Percentiles rank a stretch among this genome's conserved stretches.
phyloP scores from a whole-genome alignment of 2,113 vertebrate genomes.

The Callocephalon fimbriatum region DNA sequence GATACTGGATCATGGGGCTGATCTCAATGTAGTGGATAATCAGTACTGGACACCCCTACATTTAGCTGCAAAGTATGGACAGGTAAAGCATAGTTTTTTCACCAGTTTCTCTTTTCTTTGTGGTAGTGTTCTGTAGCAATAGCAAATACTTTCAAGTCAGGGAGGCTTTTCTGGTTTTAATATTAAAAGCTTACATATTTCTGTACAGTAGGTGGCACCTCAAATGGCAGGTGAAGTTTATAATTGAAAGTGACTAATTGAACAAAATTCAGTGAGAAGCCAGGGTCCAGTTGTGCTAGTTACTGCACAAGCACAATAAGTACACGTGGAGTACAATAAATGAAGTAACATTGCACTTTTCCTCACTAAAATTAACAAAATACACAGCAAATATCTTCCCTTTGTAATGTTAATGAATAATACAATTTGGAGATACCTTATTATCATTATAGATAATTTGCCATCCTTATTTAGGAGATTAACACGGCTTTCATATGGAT shows the following conservation, averaged over 20 bases:
- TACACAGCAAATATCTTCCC: not conserved
- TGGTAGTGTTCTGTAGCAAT: not conserved
- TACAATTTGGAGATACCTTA: not conserved
- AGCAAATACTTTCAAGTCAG: not conserved
- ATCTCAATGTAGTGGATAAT: slow-evolving; percentile 82
- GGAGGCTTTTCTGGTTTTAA: not conserved
- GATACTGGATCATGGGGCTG: slow-evolving; percentile 84
- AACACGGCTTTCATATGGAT: not conserved
- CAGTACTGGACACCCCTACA: slow-evolving; percentile 92
- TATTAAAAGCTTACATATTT: not conserved
- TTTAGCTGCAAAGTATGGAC: slow-evolving; percentile 93
- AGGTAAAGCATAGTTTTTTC: slow-evolving; percentile 78
- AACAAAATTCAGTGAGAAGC: not conserved
- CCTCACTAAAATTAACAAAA: not conserved
- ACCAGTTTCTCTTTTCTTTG: not conserved
- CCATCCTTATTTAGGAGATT: not conserved
- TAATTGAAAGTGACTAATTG: not conserved
- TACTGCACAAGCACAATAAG: not conserved
- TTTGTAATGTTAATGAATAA: not conserved
- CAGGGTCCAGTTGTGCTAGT: not conserved
- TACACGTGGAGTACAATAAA: not conserved
- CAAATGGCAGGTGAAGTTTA: not conserved
- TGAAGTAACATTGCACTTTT: not conserved
- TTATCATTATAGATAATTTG: not conserved
- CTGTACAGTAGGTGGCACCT: not conserved